Conservation (phyloP, 2,797 vertebrate genomes). For the Notoglanidium macrostoma region DNA sequence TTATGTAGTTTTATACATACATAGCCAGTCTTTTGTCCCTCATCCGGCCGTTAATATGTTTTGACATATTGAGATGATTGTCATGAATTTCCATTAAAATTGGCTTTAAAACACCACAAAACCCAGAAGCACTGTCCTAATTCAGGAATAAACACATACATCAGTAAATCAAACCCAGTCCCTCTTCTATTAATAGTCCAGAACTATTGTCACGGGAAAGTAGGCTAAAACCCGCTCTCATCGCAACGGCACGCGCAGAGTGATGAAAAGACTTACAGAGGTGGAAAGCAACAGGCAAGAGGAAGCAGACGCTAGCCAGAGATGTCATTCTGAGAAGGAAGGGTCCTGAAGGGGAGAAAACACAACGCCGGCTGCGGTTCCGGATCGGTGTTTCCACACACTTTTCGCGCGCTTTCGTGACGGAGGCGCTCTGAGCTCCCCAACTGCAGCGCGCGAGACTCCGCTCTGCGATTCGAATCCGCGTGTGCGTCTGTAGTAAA, state of each 20-base stretch:
- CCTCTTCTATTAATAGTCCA: neutral
- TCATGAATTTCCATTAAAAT: neutral
- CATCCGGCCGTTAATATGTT: neutral
- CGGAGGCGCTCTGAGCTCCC: neutral
- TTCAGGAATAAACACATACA: neutral
- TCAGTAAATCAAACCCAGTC: neutral
- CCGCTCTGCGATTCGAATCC: neutral
- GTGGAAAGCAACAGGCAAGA: constrained; percentile 80
- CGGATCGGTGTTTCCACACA: neutral
- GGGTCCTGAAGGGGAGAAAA: constrained; percentile 13
- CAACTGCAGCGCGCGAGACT: constrained; percentile 17
- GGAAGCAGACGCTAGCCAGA: constrained; percentile 66
- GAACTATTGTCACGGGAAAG: neutral
- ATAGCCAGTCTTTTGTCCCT: neutral
- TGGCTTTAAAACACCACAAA: neutral
- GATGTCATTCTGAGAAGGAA: constrained; percentile 69
- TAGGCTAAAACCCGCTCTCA: too few relatives aligned
- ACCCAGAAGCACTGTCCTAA: neutral
- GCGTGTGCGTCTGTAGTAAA: constrained; percentile 42
- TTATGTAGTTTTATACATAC: neutral
- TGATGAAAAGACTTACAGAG: constrained; percentile 72
- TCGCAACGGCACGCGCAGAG: neutral
- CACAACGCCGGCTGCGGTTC: neutral
- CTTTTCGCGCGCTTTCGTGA: constrained; percentile 17
- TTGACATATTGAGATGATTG: neutral